Evolutionary conservation across 2,113 vertebrate genomes (phyloP).

Genomic region (Coreoperca whiteheadi): DNA sequence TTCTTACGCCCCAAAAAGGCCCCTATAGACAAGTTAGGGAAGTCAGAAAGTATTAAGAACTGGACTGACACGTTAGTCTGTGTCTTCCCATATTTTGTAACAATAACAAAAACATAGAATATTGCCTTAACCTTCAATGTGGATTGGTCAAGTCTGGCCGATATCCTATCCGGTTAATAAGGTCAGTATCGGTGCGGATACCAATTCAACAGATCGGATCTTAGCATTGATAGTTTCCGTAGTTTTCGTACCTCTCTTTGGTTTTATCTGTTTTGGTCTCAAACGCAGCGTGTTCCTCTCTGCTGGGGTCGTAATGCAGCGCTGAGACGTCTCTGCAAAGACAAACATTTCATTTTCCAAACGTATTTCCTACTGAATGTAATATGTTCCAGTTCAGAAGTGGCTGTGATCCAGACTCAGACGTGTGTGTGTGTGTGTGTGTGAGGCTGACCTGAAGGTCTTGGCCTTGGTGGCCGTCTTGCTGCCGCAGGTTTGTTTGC

Average conservation of each 20-base stretch:
- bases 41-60: no score
- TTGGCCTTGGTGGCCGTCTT: constrained; percentile 81
- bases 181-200: no score
- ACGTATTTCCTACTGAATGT: neutral
- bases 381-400: neutral
- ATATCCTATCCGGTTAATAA: neutral
- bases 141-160: neutral
- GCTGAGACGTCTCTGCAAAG: constrained; percentile 88
- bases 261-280: constrained; percentile 84
- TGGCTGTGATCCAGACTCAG: neutral
- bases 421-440: neutral
- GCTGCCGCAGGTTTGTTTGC: constrained; percentile 67
- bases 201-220: neutral
- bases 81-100: neutral
- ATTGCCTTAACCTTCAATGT: neutral
- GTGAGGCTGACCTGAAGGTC: constrained; percentile 87
- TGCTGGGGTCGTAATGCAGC: constrained; percentile 94
- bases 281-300: constrained; percentile 89
- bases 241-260: constrained; percentile 89
- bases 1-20: no score
- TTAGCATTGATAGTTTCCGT: neutral
- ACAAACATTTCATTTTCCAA: neutral
- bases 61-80: no score
- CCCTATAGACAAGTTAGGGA: no score
- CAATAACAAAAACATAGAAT: neutral